phyloP scores from a whole-genome alignment of 2,888 invertebrate species.

The Syritta pipiens region DNA sequence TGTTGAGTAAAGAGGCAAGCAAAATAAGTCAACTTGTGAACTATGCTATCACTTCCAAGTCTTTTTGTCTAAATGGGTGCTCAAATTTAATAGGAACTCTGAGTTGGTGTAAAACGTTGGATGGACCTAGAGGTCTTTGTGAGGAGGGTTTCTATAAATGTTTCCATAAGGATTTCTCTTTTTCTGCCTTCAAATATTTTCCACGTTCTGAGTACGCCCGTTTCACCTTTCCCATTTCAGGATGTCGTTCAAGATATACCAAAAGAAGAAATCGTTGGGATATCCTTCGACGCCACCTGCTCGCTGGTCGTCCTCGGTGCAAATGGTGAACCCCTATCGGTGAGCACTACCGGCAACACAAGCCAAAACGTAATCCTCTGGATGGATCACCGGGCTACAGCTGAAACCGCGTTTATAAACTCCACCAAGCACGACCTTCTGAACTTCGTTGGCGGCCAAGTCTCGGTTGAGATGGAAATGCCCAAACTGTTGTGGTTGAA shows the following conservation, averaged over 20 bases:
- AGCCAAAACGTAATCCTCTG: slow-evolving; percentile 93
- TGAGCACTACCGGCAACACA: slow-evolving; percentile 84
- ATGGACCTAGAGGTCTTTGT: too few relatives aligned
- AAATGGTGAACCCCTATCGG: slow-evolving; percentile 84
- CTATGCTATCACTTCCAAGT: too few relatives aligned
- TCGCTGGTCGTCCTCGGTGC: slow-evolving; percentile 91
- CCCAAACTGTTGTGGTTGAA: slow-evolving; percentile 97
- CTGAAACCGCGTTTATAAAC: slow-evolving; percentile 91
- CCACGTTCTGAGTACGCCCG: too few relatives aligned
- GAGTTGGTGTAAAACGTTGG: too few relatives aligned
- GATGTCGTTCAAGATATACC: slow-evolving; percentile 81
- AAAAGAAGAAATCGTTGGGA: slow-evolving; percentile 85
- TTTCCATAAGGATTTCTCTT: not conserved
- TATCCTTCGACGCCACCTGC: slow-evolving; percentile 98
- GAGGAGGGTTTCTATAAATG: too few relatives aligned
- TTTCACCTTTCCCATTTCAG: slow-evolving; percentile 80
- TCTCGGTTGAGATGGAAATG: slow-evolving; percentile 98
- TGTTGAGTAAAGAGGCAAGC: too few relatives aligned
- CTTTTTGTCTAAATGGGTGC: too few relatives aligned
- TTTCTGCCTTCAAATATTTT: not conserved
- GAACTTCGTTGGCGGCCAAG: slow-evolving; percentile 92
- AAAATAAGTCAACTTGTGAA: too few relatives aligned
- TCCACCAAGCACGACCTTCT: slow-evolving; percentile 86
- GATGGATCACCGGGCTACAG: slow-evolving; percentile 94
- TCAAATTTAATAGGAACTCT: too few relatives aligned